Evolutionary conservation across 2,797 vertebrate genomes (phyloP).

Genomic region (Takifugu ocellatus): DNA sequence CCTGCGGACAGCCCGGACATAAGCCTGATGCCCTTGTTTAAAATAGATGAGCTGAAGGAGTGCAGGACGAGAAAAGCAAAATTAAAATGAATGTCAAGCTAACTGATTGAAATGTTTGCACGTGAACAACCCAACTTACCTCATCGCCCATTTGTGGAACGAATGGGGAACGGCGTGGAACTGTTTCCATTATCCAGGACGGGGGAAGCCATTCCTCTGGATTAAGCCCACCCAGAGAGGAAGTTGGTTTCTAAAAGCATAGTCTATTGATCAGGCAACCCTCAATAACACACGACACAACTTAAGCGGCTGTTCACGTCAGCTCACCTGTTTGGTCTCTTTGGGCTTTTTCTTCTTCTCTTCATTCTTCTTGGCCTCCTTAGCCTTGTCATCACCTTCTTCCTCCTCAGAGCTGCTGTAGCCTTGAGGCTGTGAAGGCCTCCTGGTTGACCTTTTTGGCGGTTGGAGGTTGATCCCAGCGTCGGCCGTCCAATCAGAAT

Average conservation of each 20-base stretch:
- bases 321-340: constrained; percentile 83
- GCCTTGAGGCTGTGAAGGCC: constrained; percentile 77
- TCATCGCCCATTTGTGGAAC: constrained; percentile 99
- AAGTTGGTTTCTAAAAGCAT: constrained; percentile 79
- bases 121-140: constrained; percentile 64
- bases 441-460: constrained; percentile 88
- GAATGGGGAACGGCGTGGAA: constrained; percentile 91
- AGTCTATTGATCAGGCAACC: neutral
- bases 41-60: constrained; percentile 95
- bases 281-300: neutral
- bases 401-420: constrained; percentile 94
- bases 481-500: constrained; percentile 98
- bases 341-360: constrained; percentile 84
- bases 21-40: constrained; percentile 97
- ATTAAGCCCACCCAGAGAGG: constrained; percentile 84
- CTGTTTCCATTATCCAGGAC: constrained; percentile 91
- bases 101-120: neutral
- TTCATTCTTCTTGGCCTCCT: constrained; percentile 56
- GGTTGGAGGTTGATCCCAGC: constrained; percentile 98
- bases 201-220: constrained; percentile 91
- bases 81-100: neutral
- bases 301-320: too few relatives aligned
- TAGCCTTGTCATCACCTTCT: constrained; percentile 50
- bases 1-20: constrained; percentile 90
- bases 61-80: neutral